Evolutionary conservation across 2,888 invertebrate species (phyloP), one percentile per base, ranked within the genome.

Genomic region (Drosophila merina): DNA sequence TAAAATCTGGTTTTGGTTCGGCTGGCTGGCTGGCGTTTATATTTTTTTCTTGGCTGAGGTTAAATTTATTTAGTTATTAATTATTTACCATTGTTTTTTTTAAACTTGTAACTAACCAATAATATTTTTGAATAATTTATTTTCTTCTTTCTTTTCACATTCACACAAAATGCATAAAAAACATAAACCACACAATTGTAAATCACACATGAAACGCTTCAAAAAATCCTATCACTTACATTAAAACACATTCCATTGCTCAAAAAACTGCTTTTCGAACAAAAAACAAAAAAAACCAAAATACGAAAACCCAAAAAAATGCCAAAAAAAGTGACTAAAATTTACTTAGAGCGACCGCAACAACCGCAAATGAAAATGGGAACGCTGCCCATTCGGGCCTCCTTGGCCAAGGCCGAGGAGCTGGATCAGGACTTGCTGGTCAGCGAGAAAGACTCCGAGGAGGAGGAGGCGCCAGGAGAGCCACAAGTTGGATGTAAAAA

Each of bases 301-400:
- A 57, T 33, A 31, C 44, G 20, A 57, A 59, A 28, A 71, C 20
- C 20, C 6, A 36, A 54, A 56, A 62, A 57, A 57, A 78, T 76
- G 51, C 59, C 72, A 68, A 71, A 79, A 72, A 76, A 72, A 82
- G 82, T 82, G 85, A 85, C 76, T 85, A 83, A 83, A 86, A 83
- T 79, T 80, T 83, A 80, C 82, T 79, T 86, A 83, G 82, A 83
- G 72, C 85, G 81, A 72, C 63, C 45, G 52, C 59, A 51, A 47
- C 72, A 57, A 40, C 58, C 58, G 52, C 64, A 70, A 59, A 69
- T 49, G 14, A 68, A 58, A 68, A 58, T 68, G 68, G 57, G 68
- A 14, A 48, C 58, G 33, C 47, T 64, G 60, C 72, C 86, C 51
- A 54, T 86, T 68, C 79, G 67, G 48, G 88, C 64, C 75, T 90